Evolutionary conservation across 2,113 vertebrate species (phyloP), one percentile per base, ranked within the genome.

Genomic region (Cynopterus brachyotis): DNA sequence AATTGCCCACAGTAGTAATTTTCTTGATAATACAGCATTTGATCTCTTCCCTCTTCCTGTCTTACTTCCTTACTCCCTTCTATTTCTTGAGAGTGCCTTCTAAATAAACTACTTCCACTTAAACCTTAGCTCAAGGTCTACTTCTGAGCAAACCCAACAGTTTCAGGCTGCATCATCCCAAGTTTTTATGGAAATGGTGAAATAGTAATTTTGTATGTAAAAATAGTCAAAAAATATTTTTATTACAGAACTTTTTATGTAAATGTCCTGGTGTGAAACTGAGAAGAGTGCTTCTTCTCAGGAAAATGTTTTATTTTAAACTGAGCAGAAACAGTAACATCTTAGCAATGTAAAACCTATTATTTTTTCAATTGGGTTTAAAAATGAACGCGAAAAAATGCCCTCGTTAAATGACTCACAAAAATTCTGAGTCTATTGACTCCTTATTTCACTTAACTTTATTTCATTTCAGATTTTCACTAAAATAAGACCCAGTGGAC

Each of bases 221-320:
- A 66, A 79, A 75, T 4, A 35, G 4, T 81, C 32, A 45, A 24
- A 76, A 81, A 60, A 20, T 3, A 50, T 86, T 95, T 94, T 89
- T 22, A 62, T 62, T 42, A 35, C 3, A 73, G 30, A 75, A 16
- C 6, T 89, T 8, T 92, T 85, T 35, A 69, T 64, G 30, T 28
- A 59, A 73, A 85, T 20, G 5, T 59, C 24, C 11, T 67, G 35
- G 17, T 24, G 70, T 73, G n/a, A 82, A 53, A 57, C 6, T 69
- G 15, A 84, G 53, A 59, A 40, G 42, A 85, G 13, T 55, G 57
- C 82, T 60, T 87, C 30, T 50, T 50, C 50, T 16, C 50, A 83
- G 64, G 6, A 72, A 69, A 69, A 45, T 32, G 24, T 50, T 95
- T 95, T 89, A 45, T 89, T 32, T 86, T 37, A 87, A 96, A 91